Evolutionary conservation across 2,797 vertebrate species (phyloP), one percentile per base, ranked within the genome.

Genomic region (Amblyraja radiata): DNA sequence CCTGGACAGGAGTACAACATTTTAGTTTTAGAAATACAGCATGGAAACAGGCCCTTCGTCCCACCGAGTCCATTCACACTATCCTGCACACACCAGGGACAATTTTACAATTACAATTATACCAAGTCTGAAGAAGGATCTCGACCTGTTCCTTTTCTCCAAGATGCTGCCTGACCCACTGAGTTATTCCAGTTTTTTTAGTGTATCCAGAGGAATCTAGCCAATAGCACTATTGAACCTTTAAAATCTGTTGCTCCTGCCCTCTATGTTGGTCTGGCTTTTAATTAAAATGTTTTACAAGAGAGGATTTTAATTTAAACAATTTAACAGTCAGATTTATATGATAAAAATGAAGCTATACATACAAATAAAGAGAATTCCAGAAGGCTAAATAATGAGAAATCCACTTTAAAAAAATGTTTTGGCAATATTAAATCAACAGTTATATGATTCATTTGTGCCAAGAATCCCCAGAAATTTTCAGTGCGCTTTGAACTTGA

Each of bases 371-470:
- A 21, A 68, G 21, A 32, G 84, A 68, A 88, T n/a, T 68, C 61
- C 84, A 68, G 61, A 65, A 88, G 61, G 84, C 61, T 65, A 63
- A 65, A 88, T 68, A 88, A 68, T 68, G 84, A 68, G n/a, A 63
- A 68, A 88, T 36, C 61, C 61, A 65, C n/a, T 88, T 88, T 36
- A 68, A 88, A 46, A 88, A 18, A 32, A 36, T 18, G 68, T 65
- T 65, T 65, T 88, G 61, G 61, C 58, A 88, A 61, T n/a, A 68
- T 36, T 16, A 21, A 61, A 88, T 68, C 63, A 88, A 88, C 61
- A 88, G 14, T 68, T 68, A 88, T 63, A 65, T 88, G 28, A 88
- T 65, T 36, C 25, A 61, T 13, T 58, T 11, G 13, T 63, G 83
- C 25, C 83, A 86, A 63, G 25, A 61, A n/a, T 86, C 61, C n/a